Evolutionary conservation across 2,113 vertebrate species (phyloP), one percentile per base, ranked within the genome.

Genomic region (Amblyopsis rosae): DNA sequence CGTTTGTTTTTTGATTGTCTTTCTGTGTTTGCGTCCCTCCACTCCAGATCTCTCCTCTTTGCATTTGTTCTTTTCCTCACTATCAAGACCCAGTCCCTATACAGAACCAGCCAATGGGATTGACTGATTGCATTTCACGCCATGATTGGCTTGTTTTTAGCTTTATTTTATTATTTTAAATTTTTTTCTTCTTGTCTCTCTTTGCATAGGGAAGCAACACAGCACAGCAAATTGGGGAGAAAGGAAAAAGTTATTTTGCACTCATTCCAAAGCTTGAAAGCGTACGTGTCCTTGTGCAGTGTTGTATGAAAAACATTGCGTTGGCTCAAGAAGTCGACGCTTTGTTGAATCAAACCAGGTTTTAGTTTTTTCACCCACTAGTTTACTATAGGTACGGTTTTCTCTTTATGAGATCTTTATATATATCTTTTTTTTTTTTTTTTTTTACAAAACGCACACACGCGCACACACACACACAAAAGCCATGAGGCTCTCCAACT

Each of bases 241-340:
- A 41, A 41, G 35, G 35, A 41, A 41, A 11, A 45, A 57, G 45
- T 76, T 63, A 32, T 70, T 83, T 72, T 82, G 76, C 68, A 69
- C 82, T 86, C 77, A 66, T 79, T 84, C 74, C 67, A 67, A 76
- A 71, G 80, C 58, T 67, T 74, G 17, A 79, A 83, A 35, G 19
- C 56, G 45, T 26, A 8, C 32, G 49, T 17, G 62, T 66, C 17
- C 11, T 59, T 41, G 73, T 69, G 19, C 48, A 12, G 62, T 66
- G 19, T 60, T 13, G 7, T 50, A 51, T 65, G 17, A 54, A 67
- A 58, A 32, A 59, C 47, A 19, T 7, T 11, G 65, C 56, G 53
- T 73, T 26, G 41, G 26, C 12, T 19, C 15, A 48, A 4, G 45
- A 53, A 41, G 45, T 57, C 41, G 17, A 11, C 17, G 6, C 11